Base-by-base conservation (phyloP, 2,797 vertebrate genomes). In the Eulemur rubriventer region DNA sequence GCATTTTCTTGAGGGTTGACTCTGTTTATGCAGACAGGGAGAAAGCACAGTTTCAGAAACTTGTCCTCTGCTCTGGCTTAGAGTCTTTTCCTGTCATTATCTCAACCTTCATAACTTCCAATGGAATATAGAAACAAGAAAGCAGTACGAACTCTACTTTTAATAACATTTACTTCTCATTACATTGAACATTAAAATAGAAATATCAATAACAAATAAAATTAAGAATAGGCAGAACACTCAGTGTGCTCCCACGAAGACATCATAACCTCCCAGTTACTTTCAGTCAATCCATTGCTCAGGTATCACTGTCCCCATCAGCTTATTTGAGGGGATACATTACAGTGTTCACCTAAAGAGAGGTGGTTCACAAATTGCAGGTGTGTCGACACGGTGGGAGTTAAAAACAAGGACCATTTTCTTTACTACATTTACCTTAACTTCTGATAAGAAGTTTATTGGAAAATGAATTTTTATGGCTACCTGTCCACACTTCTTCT, bases 31-130 rank as follows among this genome's bases (percentile, higher is more conserved):
- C 70, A 46, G 52, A 24, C 13, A 87, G 24, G 4, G 10, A 41
- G 16, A 69, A 65, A 83, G 24, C 30, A 84, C 18, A 55, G 20
- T 81, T 94, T 95, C 59, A 73, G 70, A 43, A 94, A 41, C 17
- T 6, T 76, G 14, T 50, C 28, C 28, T 89, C 24, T 69, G 22
- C n/a, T 16, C 12, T 80, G 28, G 9, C 30, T 92, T 84, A 73
- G 69, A 43, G 28, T 82, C 35, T 59, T 78, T 75, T 82, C 30
- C 48, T 93, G 6, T 59, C 3, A 8, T 83, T 65, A 55, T 84
- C 76, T 14, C 6, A 88, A 41, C 5, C 20, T 87, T 57, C 10
- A 70, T 87, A 83, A 59, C 22, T 50, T 83, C 46, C 28, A 0
- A 7, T 67, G 10, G 48, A 81, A 76, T 41, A 50, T 17, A 90